Percentiles rank a stretch among this genome's conserved stretches.
Evolutionary conservation across 1,140 invertebrate genomes (phyloP).

Genomic region (Tyrophagus putrescentiae): DNA sequence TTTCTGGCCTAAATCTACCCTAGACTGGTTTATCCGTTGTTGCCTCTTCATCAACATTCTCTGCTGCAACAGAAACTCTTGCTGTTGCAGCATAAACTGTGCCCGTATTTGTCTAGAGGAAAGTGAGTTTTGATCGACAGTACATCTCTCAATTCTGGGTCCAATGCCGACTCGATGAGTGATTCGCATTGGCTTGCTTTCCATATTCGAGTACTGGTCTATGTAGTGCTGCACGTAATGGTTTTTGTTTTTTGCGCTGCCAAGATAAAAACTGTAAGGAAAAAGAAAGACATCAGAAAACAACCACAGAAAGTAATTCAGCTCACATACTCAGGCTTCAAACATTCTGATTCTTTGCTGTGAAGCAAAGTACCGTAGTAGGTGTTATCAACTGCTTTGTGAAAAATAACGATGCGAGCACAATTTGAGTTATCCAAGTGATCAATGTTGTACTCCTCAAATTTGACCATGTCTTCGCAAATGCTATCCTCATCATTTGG

Average conservation of each 20-base stretch:
- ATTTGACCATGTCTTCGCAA: too few species aligned
- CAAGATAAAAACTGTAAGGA: background rate
- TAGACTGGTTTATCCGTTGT: background rate
- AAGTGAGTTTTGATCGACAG: background rate
- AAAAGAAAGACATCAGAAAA: background rate
- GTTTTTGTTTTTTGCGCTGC: background rate
- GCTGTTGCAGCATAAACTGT: background rate
- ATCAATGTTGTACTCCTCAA: too few species aligned
- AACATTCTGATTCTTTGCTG: too few species aligned
- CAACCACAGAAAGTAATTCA: background rate
- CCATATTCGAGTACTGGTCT: background rate
- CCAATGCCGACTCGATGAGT: background rate
- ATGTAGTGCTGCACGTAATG: conserved; percentile 1
- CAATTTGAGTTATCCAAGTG: too few species aligned
- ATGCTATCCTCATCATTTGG: too few species aligned
- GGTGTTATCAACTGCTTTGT: background rate
- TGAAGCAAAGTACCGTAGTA: background rate
- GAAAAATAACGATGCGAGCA: too few species aligned
- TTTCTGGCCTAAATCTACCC: background rate
- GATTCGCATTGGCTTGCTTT: background rate
- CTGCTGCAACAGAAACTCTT: background rate
- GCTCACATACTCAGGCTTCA: background rate
- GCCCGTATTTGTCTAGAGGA: background rate
- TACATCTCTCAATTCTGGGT: background rate
- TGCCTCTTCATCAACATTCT: background rate